A percentile compares a stretch with the other conserved stretches of the same genome.
These are phyloP conservation scores for Aleiodes alternator DNA, from an alignment of 2,888 invertebrate species.

Conservation along the genomic window DNA sequence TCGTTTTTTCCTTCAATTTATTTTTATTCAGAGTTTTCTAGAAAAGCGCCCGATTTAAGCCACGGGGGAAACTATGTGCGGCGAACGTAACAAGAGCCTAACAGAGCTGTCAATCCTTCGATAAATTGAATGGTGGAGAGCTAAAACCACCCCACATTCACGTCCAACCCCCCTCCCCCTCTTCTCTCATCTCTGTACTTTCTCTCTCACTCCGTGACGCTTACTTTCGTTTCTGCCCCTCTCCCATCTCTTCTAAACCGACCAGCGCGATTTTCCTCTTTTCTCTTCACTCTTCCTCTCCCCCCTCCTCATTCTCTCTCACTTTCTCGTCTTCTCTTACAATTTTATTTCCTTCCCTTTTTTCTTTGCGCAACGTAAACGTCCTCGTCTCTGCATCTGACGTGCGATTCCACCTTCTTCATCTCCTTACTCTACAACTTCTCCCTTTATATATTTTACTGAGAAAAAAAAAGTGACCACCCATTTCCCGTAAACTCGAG, in stretches of 20 bases:
- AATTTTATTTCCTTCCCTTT: constrained; percentile 18
- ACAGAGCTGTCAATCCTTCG: constrained; percentile 74
- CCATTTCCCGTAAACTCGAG: background rate
- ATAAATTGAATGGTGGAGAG: constrained; percentile 73
- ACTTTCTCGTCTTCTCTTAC: constrained; percentile 40
- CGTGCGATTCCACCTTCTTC: constrained; percentile 62
- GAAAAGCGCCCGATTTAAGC: constrained; percentile 1
- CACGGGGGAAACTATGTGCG: constrained; percentile 54
- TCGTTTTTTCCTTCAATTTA: constrained; percentile 23
- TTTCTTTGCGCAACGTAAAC: constrained; percentile 64
- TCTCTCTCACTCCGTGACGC: constrained; percentile 49
- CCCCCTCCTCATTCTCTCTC: constrained; percentile 31
- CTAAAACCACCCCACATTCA: constrained; percentile 71
- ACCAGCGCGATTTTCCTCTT: constrained; percentile 13
- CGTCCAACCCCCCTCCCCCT: constrained; percentile 54
- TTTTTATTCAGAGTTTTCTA: constrained; percentile 27
- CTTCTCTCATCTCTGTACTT: constrained; percentile 21
- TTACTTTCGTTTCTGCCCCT: constrained; percentile 52
- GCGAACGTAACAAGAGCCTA: constrained; percentile 71
- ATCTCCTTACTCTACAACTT: constrained; percentile 21
- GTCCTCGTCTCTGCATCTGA: constrained; percentile 68
- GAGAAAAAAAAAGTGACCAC: background rate
- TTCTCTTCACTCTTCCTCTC: constrained; percentile 23
- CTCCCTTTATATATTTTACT: constrained; percentile 44
- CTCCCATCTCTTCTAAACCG: background rate